phyloP scores from a whole-genome alignment of 2,797 vertebrate species.

The Peromyscus attwateri region DNA sequence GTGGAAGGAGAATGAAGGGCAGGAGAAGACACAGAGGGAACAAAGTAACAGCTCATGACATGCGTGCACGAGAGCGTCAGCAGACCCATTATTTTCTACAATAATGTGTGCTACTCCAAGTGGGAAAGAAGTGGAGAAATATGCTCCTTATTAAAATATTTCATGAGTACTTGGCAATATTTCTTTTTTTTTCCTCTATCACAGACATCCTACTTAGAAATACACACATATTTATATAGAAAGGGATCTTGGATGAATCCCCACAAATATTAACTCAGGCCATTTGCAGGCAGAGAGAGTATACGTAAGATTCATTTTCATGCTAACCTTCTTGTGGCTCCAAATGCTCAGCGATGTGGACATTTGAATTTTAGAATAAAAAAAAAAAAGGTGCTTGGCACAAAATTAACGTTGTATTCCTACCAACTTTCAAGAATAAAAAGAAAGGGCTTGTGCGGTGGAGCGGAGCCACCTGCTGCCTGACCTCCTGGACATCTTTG shows the following conservation, averaged over 20 bases:
- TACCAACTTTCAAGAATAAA: constrained; percentile 30
- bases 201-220: constrained; percentile 26
- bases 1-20: not conserved
- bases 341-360: not conserved
- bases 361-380: constrained; percentile 36
- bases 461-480: not conserved
- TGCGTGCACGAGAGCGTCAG: too few species aligned
- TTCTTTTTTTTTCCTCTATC: constrained; percentile 28
- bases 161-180: constrained; percentile 4
- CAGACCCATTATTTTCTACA: not conserved
- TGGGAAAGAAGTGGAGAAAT: not conserved
- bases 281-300: not conserved
- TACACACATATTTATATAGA: not conserved
- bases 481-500: not conserved
- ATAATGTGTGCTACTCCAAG: not conserved
- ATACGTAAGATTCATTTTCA: constrained; percentile 2
- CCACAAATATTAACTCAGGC: not conserved
- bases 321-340: too few species aligned
- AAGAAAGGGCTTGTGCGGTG: not conserved
- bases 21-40: not conserved
- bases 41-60: not conserved
- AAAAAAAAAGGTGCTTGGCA: not conserved
- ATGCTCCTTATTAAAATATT: not conserved
- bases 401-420: constrained; percentile 40
- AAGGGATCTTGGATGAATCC: not conserved